These are phyloP conservation scores for Labia minor DNA, from an alignment of 2,888 invertebrate species.

Conservation along the genomic window DNA sequence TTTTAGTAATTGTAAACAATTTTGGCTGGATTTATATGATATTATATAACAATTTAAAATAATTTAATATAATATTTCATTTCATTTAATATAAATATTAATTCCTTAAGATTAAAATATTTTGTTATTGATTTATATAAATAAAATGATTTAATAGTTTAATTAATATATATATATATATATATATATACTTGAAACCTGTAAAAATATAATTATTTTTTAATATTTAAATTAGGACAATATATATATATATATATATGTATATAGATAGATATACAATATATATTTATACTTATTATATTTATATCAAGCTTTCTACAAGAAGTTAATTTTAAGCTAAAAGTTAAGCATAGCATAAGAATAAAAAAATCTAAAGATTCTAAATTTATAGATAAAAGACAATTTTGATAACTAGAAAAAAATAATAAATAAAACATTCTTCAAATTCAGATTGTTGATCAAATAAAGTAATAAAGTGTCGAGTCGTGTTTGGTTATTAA, in stretches of 20 bases:
- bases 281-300: no score
- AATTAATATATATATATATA: neutral
- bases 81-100: no score
- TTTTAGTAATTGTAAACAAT: neutral
- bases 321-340: neutral
- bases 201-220: neutral
- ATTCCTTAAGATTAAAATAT: no score
- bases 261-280: no score
- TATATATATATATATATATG: no score
- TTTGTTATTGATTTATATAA: no score
- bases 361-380: conserved; percentile 24
- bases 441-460: neutral
- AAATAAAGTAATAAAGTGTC: neutral
- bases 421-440: conserved; percentile 16
- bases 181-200: conserved; percentile 5
- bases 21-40: no score
- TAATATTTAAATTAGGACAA: no score
- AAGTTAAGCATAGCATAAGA: neutral
- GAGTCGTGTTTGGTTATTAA: conserved; percentile 17
- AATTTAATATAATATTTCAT: no score
- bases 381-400: conserved; percentile 24
- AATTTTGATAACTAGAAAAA: conserved; percentile 24
- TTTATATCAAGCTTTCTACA: no score
- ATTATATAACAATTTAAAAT: no score
- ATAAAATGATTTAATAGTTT: no score